phyloP scores from a whole-genome alignment of 2,888 invertebrate species.

The Thysanoteuthis rhombus region DNA sequence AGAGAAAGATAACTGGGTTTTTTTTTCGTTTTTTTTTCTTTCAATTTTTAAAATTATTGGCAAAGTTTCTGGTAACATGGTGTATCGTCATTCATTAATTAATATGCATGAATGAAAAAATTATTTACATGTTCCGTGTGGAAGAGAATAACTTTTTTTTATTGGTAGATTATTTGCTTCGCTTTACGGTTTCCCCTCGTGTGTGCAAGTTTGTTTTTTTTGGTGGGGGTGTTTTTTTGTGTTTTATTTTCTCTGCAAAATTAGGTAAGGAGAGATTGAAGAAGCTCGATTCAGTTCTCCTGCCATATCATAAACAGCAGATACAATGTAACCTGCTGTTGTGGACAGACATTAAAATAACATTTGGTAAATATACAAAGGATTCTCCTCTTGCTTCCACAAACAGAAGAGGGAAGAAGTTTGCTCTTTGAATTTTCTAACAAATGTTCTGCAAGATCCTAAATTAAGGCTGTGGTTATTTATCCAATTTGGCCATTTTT shows the following conservation, averaged over 20 bases:
- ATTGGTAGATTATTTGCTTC: background rate
- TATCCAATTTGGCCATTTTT: constrained; percentile 49
- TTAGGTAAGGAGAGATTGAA: background rate
- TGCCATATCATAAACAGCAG: background rate
- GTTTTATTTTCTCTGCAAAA: background rate
- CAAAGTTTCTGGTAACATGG: background rate
- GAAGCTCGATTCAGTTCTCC: background rate
- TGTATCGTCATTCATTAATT: background rate
- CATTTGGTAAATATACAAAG: background rate
- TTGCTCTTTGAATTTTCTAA: background rate
- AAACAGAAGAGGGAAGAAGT: background rate
- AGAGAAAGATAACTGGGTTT: no score
- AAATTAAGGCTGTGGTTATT: constrained; percentile 30
- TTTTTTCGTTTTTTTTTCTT: no score
- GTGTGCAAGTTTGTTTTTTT: no score
- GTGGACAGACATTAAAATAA: background rate
- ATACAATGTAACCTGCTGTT: background rate
- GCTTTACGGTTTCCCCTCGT: background rate
- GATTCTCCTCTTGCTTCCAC: background rate
- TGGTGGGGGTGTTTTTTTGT: no score
- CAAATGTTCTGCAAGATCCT: background rate
- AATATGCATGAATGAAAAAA: background rate
- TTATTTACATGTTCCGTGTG: constrained; percentile 1
- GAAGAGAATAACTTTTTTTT: background rate
- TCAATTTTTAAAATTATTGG: background rate